Evolutionary conservation across 2,888 invertebrate genomes (phyloP), one percentile per base, ranked within the genome.

Genomic region (Koerneria pararmatus): DNA sequence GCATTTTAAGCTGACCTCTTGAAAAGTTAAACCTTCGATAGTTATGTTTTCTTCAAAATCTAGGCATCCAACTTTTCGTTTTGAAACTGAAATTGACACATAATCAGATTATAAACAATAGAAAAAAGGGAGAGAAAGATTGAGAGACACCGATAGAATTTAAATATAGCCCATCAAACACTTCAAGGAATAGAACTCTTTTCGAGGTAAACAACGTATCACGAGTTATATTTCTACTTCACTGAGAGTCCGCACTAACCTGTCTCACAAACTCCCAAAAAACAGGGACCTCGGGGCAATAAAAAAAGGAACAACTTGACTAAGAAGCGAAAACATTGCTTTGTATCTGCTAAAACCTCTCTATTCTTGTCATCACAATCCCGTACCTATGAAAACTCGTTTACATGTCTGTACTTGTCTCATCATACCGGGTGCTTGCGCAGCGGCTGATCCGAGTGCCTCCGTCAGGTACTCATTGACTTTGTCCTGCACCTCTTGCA

Each of bases 401-500:
- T 22, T 46, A 49, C 19, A 4, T 48, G 31, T 49, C 35, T 22
- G 54, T 41, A 32, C 54, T 51, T n/a, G 46, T 24, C 15, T 63
- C 67, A 2, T n/a, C 34, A 53, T 48, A 56, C 8, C 53, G 22
- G 22, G 41, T n/a, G 41, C 29, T n/a, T 37, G 41, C 4, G 19
- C 41, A 35, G 27, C 29, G 19, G 54, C 29, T 24, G n/a, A 22
- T 54, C 64, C 56, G 1, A 64, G 4, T 2, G 67, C 41, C 54
- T 73, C 66, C 24, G 70, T 61, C 11, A 74, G 62, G 35, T 75
- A 57, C 37, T 76, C 73, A 37, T 71, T 70, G 19, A 78, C 65
- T 62, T 79, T 78, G 46, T 77, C 75, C 51, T 76, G 71, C 27
- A 75, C 68, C 24, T 75, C 71, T 0, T 67, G 35, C 74, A 75